phyloP scores from a whole-genome alignment of 2,888 invertebrate genomes.

The Nebria salina region DNA sequence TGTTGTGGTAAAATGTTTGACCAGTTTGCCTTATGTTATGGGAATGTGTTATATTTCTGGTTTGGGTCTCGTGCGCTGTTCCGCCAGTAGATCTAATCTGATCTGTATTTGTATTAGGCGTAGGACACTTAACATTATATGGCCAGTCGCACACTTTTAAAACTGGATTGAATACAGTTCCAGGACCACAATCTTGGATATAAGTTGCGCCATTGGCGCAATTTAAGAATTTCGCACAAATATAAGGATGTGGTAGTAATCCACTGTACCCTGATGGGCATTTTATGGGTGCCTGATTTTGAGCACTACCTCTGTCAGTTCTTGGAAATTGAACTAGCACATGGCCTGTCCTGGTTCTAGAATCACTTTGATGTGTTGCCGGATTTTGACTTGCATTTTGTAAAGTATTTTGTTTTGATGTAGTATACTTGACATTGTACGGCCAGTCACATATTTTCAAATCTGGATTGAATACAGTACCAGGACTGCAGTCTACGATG shows the following conservation, averaged over 20 bases:
- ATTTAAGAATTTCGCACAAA: slow-evolving; percentile 72
- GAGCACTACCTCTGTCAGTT: not conserved
- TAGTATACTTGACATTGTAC: slow-evolving; percentile 62
- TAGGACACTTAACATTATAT: slow-evolving; percentile 62
- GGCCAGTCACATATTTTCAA: slow-evolving; percentile 68
- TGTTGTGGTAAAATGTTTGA: not conserved
- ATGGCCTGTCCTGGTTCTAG: not conserved
- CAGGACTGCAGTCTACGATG: slow-evolving; percentile 70
- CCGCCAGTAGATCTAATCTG: not conserved
- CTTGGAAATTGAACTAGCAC: not conserved
- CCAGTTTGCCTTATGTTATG: not conserved
- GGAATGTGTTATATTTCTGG: not conserved
- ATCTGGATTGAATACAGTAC: slow-evolving; percentile 68
- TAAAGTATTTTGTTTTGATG: slow-evolving; percentile 3
- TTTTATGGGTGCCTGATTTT: slow-evolving; percentile 38
- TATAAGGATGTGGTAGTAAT: slow-evolving; percentile 68
- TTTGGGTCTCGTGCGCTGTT: not conserved
- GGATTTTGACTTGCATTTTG: not conserved
- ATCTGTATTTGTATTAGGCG: not conserved
- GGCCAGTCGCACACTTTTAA: slow-evolving; percentile 67
- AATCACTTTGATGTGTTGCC: not conserved
- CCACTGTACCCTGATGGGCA: slow-evolving; percentile 67
- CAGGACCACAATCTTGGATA: slow-evolving; percentile 70
- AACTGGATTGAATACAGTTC: slow-evolving; percentile 68
- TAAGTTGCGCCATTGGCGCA: slow-evolving; percentile 68